These are phyloP conservation scores for Thaumetopoea pityocampa DNA, from an alignment of 1,140 invertebrate species.

Conservation along the genomic window DNA sequence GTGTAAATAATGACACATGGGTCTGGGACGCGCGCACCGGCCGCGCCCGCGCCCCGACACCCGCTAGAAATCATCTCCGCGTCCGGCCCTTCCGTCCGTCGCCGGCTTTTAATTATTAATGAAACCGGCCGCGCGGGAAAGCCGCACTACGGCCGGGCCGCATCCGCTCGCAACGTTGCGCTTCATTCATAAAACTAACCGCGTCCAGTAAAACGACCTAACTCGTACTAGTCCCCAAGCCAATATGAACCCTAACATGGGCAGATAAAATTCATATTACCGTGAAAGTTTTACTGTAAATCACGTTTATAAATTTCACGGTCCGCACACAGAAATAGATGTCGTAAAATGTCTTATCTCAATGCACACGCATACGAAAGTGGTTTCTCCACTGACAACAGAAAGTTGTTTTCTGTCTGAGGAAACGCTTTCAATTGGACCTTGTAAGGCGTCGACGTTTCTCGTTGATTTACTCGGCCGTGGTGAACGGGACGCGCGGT, in stretches of 20 bases:
- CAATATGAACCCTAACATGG: constrained; percentile 32
- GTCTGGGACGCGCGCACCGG: constrained; percentile 27
- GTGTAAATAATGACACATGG: constrained; percentile 19
- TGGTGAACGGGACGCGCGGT: constrained; percentile 69
- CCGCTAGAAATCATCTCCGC: constrained; percentile 66
- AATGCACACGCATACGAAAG: constrained; percentile 50
- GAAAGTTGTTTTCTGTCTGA: constrained; percentile 67
- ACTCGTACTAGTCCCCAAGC: constrained; percentile 17
- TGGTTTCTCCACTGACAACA: constrained; percentile 51
- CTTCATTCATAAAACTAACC: constrained; percentile 71
- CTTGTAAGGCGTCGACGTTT: constrained; percentile 43
- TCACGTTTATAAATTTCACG: constrained; percentile 20
- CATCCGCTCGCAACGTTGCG: constrained; percentile 69
- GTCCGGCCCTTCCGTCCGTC: constrained; percentile 67
- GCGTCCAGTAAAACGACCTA: constrained; percentile 25
- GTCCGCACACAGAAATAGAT: constrained; percentile 54
- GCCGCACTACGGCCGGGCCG: constrained; percentile 62
- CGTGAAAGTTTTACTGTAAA: constrained; percentile 5
- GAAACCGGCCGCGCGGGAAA: constrained; percentile 71
- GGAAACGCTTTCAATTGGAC: constrained; percentile 40
- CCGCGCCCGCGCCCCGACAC: constrained; percentile 33
- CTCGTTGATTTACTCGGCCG: constrained; percentile 67
- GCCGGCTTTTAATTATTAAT: constrained; percentile 73
- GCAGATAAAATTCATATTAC: constrained; percentile 24
- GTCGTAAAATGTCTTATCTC: constrained; percentile 64